phyloP scores from a whole-genome alignment of 1,140 invertebrate species.

The Zaprionus capensis region DNA sequence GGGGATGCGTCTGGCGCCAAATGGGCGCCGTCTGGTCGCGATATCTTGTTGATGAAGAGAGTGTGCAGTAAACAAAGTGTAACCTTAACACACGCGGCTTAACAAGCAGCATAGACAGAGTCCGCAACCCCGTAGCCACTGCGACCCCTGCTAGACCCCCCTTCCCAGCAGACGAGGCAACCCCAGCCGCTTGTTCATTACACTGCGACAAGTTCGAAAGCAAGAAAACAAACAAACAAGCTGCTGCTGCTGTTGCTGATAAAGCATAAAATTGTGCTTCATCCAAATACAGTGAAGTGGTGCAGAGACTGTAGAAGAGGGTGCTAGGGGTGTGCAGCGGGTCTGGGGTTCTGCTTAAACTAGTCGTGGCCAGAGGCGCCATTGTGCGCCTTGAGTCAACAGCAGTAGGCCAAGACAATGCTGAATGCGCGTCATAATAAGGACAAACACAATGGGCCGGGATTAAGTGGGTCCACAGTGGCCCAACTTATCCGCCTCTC shows the following conservation, averaged over 20 bases:
- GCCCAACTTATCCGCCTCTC: constrained; percentile 28
- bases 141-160: not conserved
- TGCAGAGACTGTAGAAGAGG: not conserved
- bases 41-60: constrained; percentile 5
- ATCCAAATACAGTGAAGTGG: constrained; percentile 2
- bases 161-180: not conserved
- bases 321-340: not conserved
- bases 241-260: constrained; percentile 60
- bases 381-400: constrained; percentile 53
- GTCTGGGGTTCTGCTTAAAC: not conserved
- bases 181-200: constrained; percentile 60
- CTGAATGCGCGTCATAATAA: constrained; percentile 64
- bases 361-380: constrained; percentile 6
- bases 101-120: not conserved
- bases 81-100: constrained; percentile 71
- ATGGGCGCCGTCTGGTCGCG: constrained; percentile 72
- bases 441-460: constrained; percentile 70
- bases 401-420: constrained; percentile 62
- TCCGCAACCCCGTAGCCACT: not conserved
- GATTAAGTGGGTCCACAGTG: constrained; percentile 77
- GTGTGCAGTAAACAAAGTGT: constrained; percentile 58
- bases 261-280: constrained; percentile 72
- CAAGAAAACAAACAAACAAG: constrained; percentile 62
- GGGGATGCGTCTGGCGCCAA: constrained; percentile 46
- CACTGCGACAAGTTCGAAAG: constrained; percentile 1